A percentile compares a stretch with the other conserved stretches of the same genome.
These are phyloP conservation scores for Drosophila picticornis DNA, from an alignment of 2,888 invertebrate species.

Conservation along the genomic window DNA sequence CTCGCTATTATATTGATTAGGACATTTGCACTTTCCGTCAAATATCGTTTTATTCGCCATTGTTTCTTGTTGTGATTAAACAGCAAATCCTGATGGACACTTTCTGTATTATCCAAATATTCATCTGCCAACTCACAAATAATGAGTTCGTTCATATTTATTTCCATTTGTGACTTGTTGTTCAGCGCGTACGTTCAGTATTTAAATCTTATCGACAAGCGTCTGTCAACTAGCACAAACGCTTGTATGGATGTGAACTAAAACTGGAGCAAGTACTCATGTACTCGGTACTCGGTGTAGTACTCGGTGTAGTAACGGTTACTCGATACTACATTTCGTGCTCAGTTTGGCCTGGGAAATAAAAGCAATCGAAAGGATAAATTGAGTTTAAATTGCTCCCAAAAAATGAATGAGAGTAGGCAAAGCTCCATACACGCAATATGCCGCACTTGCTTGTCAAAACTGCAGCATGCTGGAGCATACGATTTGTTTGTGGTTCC, in stretches of 20 bases:
- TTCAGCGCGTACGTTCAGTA: neutral
- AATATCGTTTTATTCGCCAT: slow-evolving; percentile 30
- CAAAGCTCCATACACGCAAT: slow-evolving; percentile 62
- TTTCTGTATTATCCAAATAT: neutral
- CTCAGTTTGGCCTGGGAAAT: neutral
- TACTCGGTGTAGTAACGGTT: slow-evolving; percentile 30
- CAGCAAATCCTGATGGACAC: neutral
- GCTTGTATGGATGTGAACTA: slow-evolving; percentile 36
- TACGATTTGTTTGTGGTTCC: slow-evolving; percentile 76
- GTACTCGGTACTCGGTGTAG: neutral
- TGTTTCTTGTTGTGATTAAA: slow-evolving; percentile 26
- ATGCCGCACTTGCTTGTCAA: slow-evolving; percentile 81
- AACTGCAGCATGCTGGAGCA: slow-evolving; percentile 55
- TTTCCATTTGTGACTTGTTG: neutral
- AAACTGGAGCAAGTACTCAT: neutral
- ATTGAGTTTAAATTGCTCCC: slow-evolving; percentile 1
- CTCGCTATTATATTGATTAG: slow-evolving; percentile 19
- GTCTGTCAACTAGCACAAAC: neutral
- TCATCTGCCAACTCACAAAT: slow-evolving; percentile 45
- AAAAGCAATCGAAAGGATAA: neutral
- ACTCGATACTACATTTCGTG: slow-evolving; percentile 3
- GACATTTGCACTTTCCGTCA: slow-evolving; percentile 10
- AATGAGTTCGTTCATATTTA: slow-evolving; percentile 31
- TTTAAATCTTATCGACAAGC: neutral
- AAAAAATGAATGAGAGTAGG: slow-evolving; percentile 48